A percentile compares a stretch with the other conserved stretches of the same genome.
These are phyloP conservation scores for Carcharodon carcharias DNA, from an alignment of 2,797 vertebrate species.

Conservation along the genomic window DNA sequence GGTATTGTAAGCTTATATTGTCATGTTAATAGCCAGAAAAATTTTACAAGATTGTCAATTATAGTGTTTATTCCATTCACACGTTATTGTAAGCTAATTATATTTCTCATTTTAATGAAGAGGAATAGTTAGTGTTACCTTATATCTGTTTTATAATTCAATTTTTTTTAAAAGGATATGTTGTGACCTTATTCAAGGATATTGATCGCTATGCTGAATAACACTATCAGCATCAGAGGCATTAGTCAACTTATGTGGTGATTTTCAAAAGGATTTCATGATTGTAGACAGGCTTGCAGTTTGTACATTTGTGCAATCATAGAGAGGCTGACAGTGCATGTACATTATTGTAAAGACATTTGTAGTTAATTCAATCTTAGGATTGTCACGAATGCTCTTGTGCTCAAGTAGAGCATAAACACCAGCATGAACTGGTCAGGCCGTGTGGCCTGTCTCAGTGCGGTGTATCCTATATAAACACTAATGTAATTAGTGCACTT, in stretches of 20 bases:
- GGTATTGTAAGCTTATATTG: neutral
- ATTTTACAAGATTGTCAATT: neutral
- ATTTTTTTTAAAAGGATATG: neutral
- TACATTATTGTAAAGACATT: neutral
- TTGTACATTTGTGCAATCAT: neutral
- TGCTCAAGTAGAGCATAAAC: neutral
- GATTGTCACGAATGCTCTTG: neutral
- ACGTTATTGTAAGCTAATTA: neutral
- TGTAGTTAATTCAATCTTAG: neutral
- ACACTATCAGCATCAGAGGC: neutral
- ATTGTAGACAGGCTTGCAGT: neutral
- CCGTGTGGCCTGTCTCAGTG: neutral
- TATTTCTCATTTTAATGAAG: neutral
- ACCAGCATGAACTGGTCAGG: neutral
- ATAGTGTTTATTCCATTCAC: neutral
- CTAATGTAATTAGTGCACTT: neutral
- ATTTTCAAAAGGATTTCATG: neutral
- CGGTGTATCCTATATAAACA: neutral
- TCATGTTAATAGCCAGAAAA: neutral
- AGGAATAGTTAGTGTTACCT: neutral
- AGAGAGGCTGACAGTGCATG: neutral
- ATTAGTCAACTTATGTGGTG: neutral
- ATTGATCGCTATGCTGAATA: neutral
- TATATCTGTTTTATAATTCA: neutral
- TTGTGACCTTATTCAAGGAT: neutral